A percentile compares a stretch with the other conserved stretches of the same genome.
Evolutionary conservation across 2,113 vertebrate genomes (phyloP).

Genomic region (Nothobranchius kuhntae): DNA sequence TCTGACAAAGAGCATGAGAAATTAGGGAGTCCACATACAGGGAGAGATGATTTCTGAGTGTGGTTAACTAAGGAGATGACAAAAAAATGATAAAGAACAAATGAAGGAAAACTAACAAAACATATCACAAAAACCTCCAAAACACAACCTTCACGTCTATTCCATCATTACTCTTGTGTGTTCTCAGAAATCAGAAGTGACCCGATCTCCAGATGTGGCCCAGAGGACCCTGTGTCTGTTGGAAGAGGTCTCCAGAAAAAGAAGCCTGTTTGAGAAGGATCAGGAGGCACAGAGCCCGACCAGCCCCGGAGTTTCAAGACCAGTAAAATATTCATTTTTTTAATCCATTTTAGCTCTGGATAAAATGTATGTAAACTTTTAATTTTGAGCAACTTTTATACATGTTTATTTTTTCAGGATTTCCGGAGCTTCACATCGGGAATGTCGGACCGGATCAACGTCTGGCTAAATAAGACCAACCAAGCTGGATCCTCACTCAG

Average conservation of each 20-base stretch:
- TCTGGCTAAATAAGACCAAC: conserved; percentile 83
- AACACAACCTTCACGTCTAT: not conserved
- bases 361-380: not conserved
- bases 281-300: conserved; percentile 33
- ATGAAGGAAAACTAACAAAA: too few relatives aligned
- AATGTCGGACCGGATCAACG: conserved; percentile 85
- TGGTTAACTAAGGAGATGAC: too few relatives aligned
- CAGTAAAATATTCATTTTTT: conserved; percentile 61
- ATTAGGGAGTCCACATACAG: too few relatives aligned
- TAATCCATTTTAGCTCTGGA: not conserved
- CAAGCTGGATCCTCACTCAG: conserved; percentile 44
- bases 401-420: conserved; percentile 68
- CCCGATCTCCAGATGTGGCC: conserved; percentile 66
- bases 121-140: too few relatives aligned
- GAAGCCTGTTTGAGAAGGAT: conserved; percentile 87
- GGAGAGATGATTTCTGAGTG: too few relatives aligned
- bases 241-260: conserved; percentile 88
- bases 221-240: conserved; percentile 79
- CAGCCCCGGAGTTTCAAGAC: conserved; percentile 56
- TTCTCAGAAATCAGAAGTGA: conserved; percentile 80
- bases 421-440: conserved; percentile 76
- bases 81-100: too few relatives aligned
- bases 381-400: not conserved
- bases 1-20: too few relatives aligned
- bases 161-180: not conserved